Base-by-base conservation (phyloP, 2,888 invertebrate genomes). In the Caenorhabditis auriculariae region DNA sequence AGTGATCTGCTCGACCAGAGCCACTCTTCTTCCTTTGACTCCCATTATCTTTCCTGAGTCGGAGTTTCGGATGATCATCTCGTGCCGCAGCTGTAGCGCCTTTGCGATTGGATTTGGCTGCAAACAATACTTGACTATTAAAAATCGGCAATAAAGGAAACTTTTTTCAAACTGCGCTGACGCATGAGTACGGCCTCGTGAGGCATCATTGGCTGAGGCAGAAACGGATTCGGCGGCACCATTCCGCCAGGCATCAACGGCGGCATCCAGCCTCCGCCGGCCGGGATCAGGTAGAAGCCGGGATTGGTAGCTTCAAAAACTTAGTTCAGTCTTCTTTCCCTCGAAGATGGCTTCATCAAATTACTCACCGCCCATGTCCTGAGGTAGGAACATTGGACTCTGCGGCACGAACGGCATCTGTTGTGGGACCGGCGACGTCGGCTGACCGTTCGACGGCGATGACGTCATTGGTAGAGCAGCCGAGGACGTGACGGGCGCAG, bases 1-100 rank as follows among this genome's bases (percentile, higher is more conserved):
- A 87, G 92, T 93, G 86, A 94, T 88, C 87, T 93, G 93, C 87
- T 94, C 94, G 85, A 94, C 94, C 89, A 93, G 91, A 87, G 93
- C 93, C 85, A 94, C 93, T 85, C 94, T 88, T 83, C 93, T 88
- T 84, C 94, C 94, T 87, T 73, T 73, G 17, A 73, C 73, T 15
- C 73, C 73, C 81, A 83, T 85, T 91, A 93, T 93, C 89, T 93
- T 93, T 81, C 93, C 93, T 49, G 92, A 93, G 84, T 93, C 93
- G 64, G 91, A 90, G 83, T 93, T 93, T 71, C 92, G 87, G 80
- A 94, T 94, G 64, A 93, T 90, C 66, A 93, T 90, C 85, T 94
- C 93, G 82, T 93, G 93, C 83, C 93, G 91, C 80, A 91, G 91
- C 84, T 91, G 92, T 41, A 65, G 59, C 6, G 69, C 64, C 43